A percentile compares a stretch with the other conserved stretches of the same genome.
Conservation (phyloP, 2,113 vertebrate species). For the Prietella phreatophila region DNA sequence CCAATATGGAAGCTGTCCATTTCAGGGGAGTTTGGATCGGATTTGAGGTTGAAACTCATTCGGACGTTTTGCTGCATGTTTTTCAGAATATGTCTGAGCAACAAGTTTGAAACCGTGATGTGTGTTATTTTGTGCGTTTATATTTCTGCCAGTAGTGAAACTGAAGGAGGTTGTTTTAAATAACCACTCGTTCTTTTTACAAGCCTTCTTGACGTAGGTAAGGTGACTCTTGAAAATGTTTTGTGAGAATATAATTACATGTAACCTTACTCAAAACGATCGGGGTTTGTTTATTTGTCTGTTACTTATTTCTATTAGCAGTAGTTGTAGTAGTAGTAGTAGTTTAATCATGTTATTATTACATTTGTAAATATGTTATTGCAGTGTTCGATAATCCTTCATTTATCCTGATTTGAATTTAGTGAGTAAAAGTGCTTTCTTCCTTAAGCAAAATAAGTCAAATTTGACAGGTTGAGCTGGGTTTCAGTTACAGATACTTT, state of each 20-base stretch:
- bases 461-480: background rate
- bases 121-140: background rate
- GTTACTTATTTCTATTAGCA: background rate
- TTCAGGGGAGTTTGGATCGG: conserved; percentile 42
- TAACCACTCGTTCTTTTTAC: background rate
- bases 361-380: background rate
- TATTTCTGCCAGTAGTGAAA: conserved; percentile 1
- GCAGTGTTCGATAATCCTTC: background rate
- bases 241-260: background rate
- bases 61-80: background rate
- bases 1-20: conserved; percentile 55
- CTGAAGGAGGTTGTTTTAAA: background rate
- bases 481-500: background rate
- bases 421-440: background rate
- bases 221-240: background rate
- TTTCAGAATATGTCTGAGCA: background rate
- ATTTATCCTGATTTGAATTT: background rate
- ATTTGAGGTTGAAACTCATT: conserved; percentile 1
- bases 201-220: conserved; percentile 7
- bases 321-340: background rate
- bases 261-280: background rate
- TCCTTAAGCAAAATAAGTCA: background rate
- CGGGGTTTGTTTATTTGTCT: background rate
- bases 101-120: background rate
- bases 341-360: background rate